A percentile compares a stretch with the other conserved stretches of the same genome.
phyloP scores from a whole-genome alignment of 2,888 invertebrate species.

The Sinotaia quadrata region DNA sequence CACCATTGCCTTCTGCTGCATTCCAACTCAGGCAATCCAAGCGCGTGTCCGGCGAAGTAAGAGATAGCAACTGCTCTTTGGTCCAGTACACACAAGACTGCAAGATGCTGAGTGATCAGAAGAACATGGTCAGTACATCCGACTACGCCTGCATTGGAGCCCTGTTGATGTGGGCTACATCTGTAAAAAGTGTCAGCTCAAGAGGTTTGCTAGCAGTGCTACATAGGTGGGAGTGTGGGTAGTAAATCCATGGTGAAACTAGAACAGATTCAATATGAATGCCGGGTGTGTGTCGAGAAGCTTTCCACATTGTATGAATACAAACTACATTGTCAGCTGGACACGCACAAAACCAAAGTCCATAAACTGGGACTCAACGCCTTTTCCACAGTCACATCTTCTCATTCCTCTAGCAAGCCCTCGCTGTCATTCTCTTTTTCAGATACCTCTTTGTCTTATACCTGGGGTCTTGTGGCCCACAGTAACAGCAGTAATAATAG shows the following conservation, averaged over 20 bases:
- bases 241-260: slow-evolving; percentile 78
- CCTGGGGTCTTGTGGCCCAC: background rate
- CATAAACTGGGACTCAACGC: slow-evolving; percentile 33
- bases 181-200: slow-evolving; percentile 87
- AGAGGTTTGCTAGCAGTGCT: slow-evolving; percentile 81
- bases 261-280: slow-evolving; percentile 82
- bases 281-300: slow-evolving; percentile 77
- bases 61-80: slow-evolving; percentile 81
- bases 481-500: background rate
- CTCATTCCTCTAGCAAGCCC: background rate
- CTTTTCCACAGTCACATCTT: background rate
- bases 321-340: slow-evolving; percentile 67
- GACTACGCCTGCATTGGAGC: slow-evolving; percentile 63
- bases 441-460: background rate
- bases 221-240: slow-evolving; percentile 68
- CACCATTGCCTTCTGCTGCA: slow-evolving; percentile 77
- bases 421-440: background rate
- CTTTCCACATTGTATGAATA: slow-evolving; percentile 69
- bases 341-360: slow-evolving; percentile 57
- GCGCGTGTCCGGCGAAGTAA: slow-evolving; percentile 68
- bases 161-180: slow-evolving; percentile 73
- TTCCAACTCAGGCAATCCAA: slow-evolving; percentile 73
- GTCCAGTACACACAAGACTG: slow-evolving; percentile 77
- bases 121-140: slow-evolving; percentile 55
- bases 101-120: slow-evolving; percentile 67